Base-by-base conservation (phyloP, 2,888 invertebrate species). In the Drosophila monieri region DNA sequence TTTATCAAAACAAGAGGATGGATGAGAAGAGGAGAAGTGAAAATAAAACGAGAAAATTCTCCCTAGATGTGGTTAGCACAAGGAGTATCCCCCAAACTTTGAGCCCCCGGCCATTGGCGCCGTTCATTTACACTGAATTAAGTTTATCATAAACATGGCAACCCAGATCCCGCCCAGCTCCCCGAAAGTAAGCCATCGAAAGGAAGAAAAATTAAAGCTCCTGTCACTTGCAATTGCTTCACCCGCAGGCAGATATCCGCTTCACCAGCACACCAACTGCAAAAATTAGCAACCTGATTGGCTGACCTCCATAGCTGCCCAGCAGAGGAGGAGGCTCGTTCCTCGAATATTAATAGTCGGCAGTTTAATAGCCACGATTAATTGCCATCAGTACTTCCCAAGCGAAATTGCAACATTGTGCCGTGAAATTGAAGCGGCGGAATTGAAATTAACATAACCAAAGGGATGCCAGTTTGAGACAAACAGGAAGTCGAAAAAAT, bases 201-300 rank as follows among this genome's bases (percentile, higher is more conserved):
- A 88, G 84, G 74, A 85, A 85, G 77, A 88, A 73, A 88, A 88
- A 89, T 81, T 81, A 81, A 85, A 81, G 84, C 86, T 84, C 85
- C 89, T 89, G 89, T 89, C 89, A 89, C 77, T 89, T 89, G 90
- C 89, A 89, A 89, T 89, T 89, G 89, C 84, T 81, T 81, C 44
- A 77, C 78, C 81, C 64, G 66, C 70, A 76, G 89, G 78, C 78
- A 62, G 54, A 77, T 64, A 70, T 60, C 73, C 75, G 74, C 75
- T 74, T 78, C 79, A 84, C 70, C 73, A 72, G 65, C 64, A 66
- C 53, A 41, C 21, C 25, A 44, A 35, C 35, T 39, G 30, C 32
- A 15, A 51, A 68, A 59, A 69, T 35, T 47, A 53, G 53, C 67
- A 37, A 74, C 76, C 70, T 56, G 43, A 72, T 68, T 37, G 52